phyloP scores from a whole-genome alignment of 1,140 invertebrate species.

The Myzus persicae region DNA sequence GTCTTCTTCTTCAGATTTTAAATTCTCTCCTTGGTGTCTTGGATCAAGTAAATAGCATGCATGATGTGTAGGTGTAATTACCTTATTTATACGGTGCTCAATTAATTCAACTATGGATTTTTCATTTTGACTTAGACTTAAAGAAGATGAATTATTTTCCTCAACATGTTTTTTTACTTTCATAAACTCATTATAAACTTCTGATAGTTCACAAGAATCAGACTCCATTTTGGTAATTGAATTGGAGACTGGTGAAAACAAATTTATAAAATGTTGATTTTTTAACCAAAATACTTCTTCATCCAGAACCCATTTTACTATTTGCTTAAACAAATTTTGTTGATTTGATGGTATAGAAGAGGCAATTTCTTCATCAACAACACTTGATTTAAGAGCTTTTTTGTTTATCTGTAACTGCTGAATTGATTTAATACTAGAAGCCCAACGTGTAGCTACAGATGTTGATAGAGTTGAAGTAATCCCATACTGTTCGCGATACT shows the following conservation, averaged over 20 bases:
- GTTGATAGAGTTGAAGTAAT: slow-evolving; percentile 1
- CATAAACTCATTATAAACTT: slow-evolving; percentile 9
- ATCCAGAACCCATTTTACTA: neutral
- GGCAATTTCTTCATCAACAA: neutral
- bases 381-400: neutral
- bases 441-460: neutral
- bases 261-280: slow-evolving; percentile 4
- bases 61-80: neutral
- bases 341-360: neutral
- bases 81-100: neutral
- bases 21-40: neutral
- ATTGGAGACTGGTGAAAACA: neutral
- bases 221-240: slow-evolving; percentile 7
- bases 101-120: neutral
- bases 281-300: neutral
- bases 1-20: slow-evolving; percentile 1
- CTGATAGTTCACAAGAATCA: neutral
- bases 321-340: slow-evolving; percentile 1
- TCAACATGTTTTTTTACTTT: neutral
- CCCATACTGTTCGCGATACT: neutral
- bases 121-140: neutral
- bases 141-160: neutral
- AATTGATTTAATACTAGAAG: neutral
- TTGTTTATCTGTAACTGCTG: slow-evolving; percentile 1
- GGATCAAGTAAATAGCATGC: neutral